Evolutionary conservation across 1,140 invertebrate species (phyloP).

Genomic region (Lordiphosa collinella): DNA sequence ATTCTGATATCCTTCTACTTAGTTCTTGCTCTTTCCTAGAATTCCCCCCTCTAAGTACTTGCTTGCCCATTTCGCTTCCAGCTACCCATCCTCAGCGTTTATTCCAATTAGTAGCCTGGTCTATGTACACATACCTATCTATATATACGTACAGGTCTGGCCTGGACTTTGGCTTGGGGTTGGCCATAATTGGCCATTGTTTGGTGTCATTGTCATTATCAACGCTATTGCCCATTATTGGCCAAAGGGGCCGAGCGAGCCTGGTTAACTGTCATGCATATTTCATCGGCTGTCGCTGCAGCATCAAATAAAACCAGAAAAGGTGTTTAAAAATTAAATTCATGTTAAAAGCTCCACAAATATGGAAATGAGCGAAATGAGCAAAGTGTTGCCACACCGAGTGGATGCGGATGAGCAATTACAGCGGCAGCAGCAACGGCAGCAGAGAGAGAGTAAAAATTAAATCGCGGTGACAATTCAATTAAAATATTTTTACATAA

Average conservation of each 20-base stretch:
- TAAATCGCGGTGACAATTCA: slow-evolving; percentile 73
- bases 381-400: slow-evolving; percentile 33
- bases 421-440: slow-evolving; percentile 6
- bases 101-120: too few species aligned
- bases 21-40: too few species aligned
- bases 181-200: slow-evolving; percentile 65
- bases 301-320: slow-evolving; percentile 60
- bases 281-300: slow-evolving; percentile 52
- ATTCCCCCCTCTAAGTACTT: too few species aligned
- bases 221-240: slow-evolving; percentile 49
- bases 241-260: slow-evolving; percentile 1
- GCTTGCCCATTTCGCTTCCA: too few species aligned
- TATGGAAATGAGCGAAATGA: slow-evolving; percentile 62
- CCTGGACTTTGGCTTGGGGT: slow-evolving; percentile 10
- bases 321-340: slow-evolving; percentile 76
- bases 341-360: slow-evolving; percentile 72
- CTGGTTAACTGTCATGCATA: slow-evolving; percentile 48
- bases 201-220: slow-evolving; percentile 66
- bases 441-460: slow-evolving; percentile 6
- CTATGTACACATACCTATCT: too few species aligned
- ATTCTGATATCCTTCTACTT: too few species aligned
- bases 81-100: too few species aligned
- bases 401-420: slow-evolving; percentile 7
- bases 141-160: too few species aligned
- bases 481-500: slow-evolving; percentile 75